phyloP scores from a whole-genome alignment of 2,888 invertebrate genomes.

The Geotrupes spiniger region DNA sequence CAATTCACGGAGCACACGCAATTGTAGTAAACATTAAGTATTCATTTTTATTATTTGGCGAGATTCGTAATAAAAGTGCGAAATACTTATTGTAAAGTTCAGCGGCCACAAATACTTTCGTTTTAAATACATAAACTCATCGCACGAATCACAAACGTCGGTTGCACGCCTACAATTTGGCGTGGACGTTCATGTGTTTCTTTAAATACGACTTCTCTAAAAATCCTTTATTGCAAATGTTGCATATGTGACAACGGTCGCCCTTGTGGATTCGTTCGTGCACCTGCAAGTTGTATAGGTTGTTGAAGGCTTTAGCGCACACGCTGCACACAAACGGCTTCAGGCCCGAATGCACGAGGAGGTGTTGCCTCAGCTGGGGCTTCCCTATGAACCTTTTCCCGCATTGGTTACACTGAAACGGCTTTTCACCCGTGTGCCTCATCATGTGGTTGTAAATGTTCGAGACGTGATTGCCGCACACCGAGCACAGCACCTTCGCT shows the following conservation, averaged over 20 bases:
- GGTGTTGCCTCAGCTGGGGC: constrained; percentile 35
- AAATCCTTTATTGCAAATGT: constrained; percentile 38
- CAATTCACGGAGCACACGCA: too few relatives aligned
- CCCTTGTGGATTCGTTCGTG: constrained; percentile 42
- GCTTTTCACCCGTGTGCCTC: constrained; percentile 35
- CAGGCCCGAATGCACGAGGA: constrained; percentile 38
- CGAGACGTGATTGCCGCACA: constrained; percentile 37
- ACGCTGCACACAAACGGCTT: constrained; percentile 40
- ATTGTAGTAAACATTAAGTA: too few relatives aligned
- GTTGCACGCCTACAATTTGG: constrained; percentile 26
- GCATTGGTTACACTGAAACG: constrained; percentile 36
- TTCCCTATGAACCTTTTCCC: constrained; percentile 36
- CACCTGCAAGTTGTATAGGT: constrained; percentile 39
- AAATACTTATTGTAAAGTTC: too few relatives aligned
- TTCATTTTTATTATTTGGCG: too few relatives aligned
- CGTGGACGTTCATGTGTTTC: constrained; percentile 39
- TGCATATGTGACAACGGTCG: constrained; percentile 38
- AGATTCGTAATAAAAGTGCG: too few relatives aligned
- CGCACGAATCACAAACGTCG: too few relatives aligned
- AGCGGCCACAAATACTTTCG: too few relatives aligned
- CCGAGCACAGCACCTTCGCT: constrained; percentile 35
- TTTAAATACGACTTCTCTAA: constrained; percentile 41
- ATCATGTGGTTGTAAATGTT: constrained; percentile 40
- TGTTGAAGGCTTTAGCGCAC: constrained; percentile 41
- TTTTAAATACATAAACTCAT: too few relatives aligned